A percentile compares a stretch with the other conserved stretches of the same genome.
These are phyloP conservation scores for Drosophila tristis DNA, from an alignment of 1,140 invertebrate genomes.

Conservation along the genomic window DNA sequence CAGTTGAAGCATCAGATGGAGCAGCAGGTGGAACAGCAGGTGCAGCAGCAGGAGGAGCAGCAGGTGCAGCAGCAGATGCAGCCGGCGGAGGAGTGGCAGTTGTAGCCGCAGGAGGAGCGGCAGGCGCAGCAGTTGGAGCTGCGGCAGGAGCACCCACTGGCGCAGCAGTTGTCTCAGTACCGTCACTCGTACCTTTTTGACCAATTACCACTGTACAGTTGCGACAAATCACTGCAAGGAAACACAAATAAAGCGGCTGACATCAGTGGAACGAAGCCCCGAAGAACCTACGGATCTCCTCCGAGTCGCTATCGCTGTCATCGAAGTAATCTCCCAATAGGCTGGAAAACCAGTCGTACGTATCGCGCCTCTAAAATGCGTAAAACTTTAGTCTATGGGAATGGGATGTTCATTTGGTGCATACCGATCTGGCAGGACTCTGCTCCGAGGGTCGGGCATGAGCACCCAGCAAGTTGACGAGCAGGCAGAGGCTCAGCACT, in stretches of 20 bases:
- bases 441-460: slow-evolving; percentile 22
- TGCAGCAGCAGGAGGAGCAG: not conserved
- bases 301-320: slow-evolving; percentile 22
- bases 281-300: slow-evolving; percentile 48
- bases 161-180: not conserved
- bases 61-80: not conserved
- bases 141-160: not conserved
- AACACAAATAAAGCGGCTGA: not conserved
- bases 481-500: slow-evolving; percentile 28
- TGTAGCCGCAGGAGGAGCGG: not conserved
- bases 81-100: not conserved
- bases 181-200: slow-evolving; percentile 2
- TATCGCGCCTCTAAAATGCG: slow-evolving; percentile 27
- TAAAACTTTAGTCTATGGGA: too few species aligned
- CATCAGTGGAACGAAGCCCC: not conserved
- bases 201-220: slow-evolving; percentile 65
- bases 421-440: slow-evolving; percentile 29
- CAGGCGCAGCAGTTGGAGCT: not conserved
- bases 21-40: slow-evolving; percentile 3
- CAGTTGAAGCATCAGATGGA: not conserved
- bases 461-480: not conserved
- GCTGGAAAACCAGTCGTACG: slow-evolving; percentile 41
- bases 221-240: slow-evolving; percentile 48
- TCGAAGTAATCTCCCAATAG: slow-evolving; percentile 26
- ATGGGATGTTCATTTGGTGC: too few species aligned